Evolutionary conservation across 2,113 vertebrate genomes (phyloP).

Genomic region (Poeciliopsis occidentalis): DNA sequence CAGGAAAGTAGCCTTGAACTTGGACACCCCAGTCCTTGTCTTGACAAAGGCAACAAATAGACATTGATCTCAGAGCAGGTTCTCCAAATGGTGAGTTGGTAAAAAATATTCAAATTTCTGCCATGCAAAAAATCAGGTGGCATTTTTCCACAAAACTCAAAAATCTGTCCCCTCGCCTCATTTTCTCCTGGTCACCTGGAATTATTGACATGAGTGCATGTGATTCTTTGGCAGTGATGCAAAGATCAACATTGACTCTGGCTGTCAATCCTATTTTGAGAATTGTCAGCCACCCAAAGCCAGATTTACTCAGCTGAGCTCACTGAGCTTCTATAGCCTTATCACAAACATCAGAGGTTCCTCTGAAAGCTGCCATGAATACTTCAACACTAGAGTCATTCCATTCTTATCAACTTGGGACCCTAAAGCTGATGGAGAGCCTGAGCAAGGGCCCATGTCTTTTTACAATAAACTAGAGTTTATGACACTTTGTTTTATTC

Average conservation of each 20-base stretch:
- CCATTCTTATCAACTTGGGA: too few relatives aligned
- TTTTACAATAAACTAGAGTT: too few relatives aligned
- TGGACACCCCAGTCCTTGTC: too few relatives aligned
- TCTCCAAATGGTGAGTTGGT: background rate
- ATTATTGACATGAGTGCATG: slow-evolving; percentile 23
- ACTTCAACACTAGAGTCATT: background rate
- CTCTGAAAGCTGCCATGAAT: background rate
- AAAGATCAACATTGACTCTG: background rate
- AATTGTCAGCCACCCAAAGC: slow-evolving; percentile 50
- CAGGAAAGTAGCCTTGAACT: too few relatives aligned
- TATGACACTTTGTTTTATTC: background rate
- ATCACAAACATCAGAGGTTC: background rate
- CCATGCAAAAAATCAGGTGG: background rate
- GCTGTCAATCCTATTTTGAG: slow-evolving; percentile 48
- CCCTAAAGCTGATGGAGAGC: too few relatives aligned
- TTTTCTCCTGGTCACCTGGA: background rate
- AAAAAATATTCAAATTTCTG: background rate
- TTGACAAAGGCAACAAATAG: background rate
- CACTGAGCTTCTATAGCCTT: slow-evolving; percentile 38
- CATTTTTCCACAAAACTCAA: background rate
- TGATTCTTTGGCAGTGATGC: slow-evolving; percentile 19
- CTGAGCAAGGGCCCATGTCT: too few relatives aligned
- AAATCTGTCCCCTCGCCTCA: background rate
- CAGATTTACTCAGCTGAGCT: slow-evolving; percentile 58
- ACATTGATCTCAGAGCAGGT: background rate